Evolutionary conservation across 2,888 invertebrate genomes (phyloP), one percentile per base, ranked within the genome.

Genomic region (Tetramorium bicarinatum): DNA sequence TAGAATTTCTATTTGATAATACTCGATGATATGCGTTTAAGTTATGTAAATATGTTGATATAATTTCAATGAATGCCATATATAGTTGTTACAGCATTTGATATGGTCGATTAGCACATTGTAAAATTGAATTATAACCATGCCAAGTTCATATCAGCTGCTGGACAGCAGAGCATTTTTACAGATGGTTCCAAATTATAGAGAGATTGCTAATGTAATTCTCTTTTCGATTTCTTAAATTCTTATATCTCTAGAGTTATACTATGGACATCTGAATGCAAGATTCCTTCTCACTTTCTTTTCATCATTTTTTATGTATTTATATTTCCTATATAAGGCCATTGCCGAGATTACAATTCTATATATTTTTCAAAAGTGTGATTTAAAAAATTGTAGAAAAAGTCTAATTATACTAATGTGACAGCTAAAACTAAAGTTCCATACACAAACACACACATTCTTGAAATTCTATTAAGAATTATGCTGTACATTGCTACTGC

Each of bases 91-190:
- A 9, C 34, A 47, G 21, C 44, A 44, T 29, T 44, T n/a, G 44
- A 64, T 49, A 62, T 76, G 8, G 3, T 76, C 21, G 25, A 29
- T 25, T 47, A 66, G 15, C 21, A 13, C 15, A 13, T 49, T 76
- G 49, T 76, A 64, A 62, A 21, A 62, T 75, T 11, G n/a, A 52
- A 64, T 66, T 47, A 9, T 66, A n/a, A 66, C 13, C 13, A 67
- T 54, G n/a, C 25, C n/a, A 85, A 76, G 80, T 83, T 64, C 49
- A 84, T 71, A 67, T 86, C 79, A 74, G 86, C 89, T 90, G 90
- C 89, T 88, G 90, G 89, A 83, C 89, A 66, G 89, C 80, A 80
- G 82, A 82, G 76, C 38, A 54, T 41, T 8, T 74, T 38, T 21
- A 21, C 13, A 59, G 6, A 38, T 64, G 18, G 49, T 15, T 49